Evolutionary conservation across 2,113 vertebrate genomes (phyloP), one percentile per base, ranked within the genome.

Genomic region (Xenopus borealis): DNA sequence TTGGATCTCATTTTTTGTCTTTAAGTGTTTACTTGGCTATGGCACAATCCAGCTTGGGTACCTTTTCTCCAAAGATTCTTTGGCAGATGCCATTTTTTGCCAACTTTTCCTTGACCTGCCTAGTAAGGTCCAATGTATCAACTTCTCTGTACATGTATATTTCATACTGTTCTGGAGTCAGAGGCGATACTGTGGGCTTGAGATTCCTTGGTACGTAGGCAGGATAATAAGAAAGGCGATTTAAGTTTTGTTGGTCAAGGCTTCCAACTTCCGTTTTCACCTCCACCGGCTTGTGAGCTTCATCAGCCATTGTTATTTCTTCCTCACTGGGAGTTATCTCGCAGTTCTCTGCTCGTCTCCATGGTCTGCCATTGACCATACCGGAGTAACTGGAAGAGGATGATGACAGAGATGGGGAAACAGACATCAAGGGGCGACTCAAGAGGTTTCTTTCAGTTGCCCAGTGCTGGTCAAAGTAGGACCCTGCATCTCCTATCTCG

Each of bases 121-220:
- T 88, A 0, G 97, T 99, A 80, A 99, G 89, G 81, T 98, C 97
- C 13, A 96, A 79, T 0, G 97, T 99, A 86, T 99, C 97, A 86
- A 99, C 97, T 84, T 99, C 97, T 3, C 95, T 87, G 88, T 98
- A 99, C 97, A 99, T 99, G 89, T 99, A 99, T 84, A 96, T 90
- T 86, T 99, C 97, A 0, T 99, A 99, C 90, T 99, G 97, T 85
- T 99, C 97, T 0, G 97, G 97, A 0, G 97, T 99, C 83, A 99
- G 91, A 0, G 97, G 97, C 0, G 97, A 96, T 71, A 98, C 96
- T 0, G 96, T 98, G 73, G 97, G 97, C 82, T 96, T 96, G 46
- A 98, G 92, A 8, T 95, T 91, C 4, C 97, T 92, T 0, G 96
- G 95, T 78, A 96, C 95, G 0, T 97, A 98, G 0, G 94, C 84